phyloP scores from a whole-genome alignment of 1,140 invertebrate species.

The Drosophila tropicalis region DNA sequence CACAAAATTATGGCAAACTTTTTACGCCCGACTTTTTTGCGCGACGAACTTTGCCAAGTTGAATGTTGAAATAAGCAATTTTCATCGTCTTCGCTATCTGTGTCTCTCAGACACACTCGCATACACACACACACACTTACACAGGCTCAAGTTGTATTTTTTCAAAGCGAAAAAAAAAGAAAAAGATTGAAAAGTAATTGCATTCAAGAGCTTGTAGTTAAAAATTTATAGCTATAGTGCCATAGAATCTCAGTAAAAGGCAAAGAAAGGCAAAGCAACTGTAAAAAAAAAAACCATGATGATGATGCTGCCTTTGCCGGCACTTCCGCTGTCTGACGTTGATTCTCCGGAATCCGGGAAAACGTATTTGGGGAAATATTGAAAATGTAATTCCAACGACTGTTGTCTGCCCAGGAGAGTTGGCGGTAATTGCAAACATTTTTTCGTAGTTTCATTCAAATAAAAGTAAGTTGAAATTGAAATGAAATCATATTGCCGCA shows the following conservation, averaged over 20 bases:
- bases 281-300: constrained; percentile 66
- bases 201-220: constrained; percentile 79
- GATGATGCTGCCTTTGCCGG: constrained; percentile 33
- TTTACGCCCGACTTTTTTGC: constrained; percentile 50
- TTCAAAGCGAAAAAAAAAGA: constrained; percentile 51
- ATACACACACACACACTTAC: not conserved
- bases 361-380: constrained; percentile 58
- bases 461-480: constrained; percentile 77
- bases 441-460: constrained; percentile 46
- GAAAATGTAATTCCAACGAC: constrained; percentile 76
- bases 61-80: constrained; percentile 81
- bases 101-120: not conserved
- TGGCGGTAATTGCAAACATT: constrained; percentile 67
- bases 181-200: constrained; percentile 81
- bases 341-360: constrained; percentile 2
- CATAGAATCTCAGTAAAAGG: constrained; percentile 61
- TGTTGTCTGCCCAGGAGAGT: constrained; percentile 36
- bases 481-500: constrained; percentile 69
- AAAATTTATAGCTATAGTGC: constrained; percentile 75
- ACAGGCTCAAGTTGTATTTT: constrained; percentile 15
- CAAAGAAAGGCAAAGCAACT: constrained; percentile 22
- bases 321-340: constrained; percentile 3
- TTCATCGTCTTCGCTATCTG: constrained; percentile 36
- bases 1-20: constrained; percentile 67
- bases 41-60: constrained; percentile 72